phyloP scores from a whole-genome alignment of 2,888 invertebrate genomes.

The Nomada fabriciana region DNA sequence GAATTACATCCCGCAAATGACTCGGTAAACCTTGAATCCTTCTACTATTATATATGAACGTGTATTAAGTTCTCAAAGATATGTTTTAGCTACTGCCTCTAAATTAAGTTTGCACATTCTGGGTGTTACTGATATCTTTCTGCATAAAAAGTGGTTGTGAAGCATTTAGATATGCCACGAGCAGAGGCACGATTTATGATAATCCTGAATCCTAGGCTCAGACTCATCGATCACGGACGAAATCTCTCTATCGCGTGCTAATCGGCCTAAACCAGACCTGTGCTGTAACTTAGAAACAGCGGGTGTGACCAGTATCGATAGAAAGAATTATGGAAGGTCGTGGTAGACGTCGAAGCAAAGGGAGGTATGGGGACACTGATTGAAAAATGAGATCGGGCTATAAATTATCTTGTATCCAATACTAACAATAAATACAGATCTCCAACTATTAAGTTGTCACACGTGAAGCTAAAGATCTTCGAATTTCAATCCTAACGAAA shows the following conservation, averaged over 20 bases:
- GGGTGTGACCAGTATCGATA: slow-evolving; percentile 37
- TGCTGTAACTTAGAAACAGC: slow-evolving; percentile 54
- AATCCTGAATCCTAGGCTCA: slow-evolving; percentile 31
- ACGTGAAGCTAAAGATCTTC: not conserved
- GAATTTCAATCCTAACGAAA: too few relatives aligned
- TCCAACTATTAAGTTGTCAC: not conserved
- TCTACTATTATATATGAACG: not conserved
- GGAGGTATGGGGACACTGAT: not conserved
- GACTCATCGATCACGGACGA: slow-evolving; percentile 22
- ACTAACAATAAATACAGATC: not conserved
- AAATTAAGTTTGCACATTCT: not conserved
- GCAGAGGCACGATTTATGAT: slow-evolving; percentile 41
- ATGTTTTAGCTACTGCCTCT: not conserved
- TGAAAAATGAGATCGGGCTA: not conserved
- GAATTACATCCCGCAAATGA: slow-evolving; percentile 40
- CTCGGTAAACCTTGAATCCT: slow-evolving; percentile 24
- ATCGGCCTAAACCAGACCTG: slow-evolving; percentile 26
- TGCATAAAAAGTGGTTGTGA: not conserved
- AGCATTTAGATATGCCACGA: not conserved
- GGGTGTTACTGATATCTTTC: too few relatives aligned
- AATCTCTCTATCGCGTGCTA: slow-evolving; percentile 59
- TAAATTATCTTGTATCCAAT: not conserved
- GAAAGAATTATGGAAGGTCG: slow-evolving; percentile 45
- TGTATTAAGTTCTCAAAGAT: not conserved
- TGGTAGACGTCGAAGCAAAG: slow-evolving; percentile 20